A percentile compares a stretch with the other conserved stretches of the same genome.
These are phyloP conservation scores for Machaerirhynchus nigripectus DNA, from an alignment of 2,113 vertebrate genomes.

Conservation along the genomic window DNA sequence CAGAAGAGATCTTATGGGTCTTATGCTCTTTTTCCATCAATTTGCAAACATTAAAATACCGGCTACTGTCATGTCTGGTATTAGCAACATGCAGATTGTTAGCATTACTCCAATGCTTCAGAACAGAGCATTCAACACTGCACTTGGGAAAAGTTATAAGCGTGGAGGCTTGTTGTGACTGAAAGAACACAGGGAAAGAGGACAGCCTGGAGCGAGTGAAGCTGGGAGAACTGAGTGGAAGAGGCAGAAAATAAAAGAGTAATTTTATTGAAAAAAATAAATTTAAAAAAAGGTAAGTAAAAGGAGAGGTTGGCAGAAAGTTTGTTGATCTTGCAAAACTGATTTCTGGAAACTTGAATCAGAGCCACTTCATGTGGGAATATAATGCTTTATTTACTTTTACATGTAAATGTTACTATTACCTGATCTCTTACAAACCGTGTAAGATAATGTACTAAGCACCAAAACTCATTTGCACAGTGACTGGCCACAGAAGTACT, in stretches of 20 bases:
- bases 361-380: background rate
- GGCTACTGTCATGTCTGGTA: background rate
- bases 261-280: background rate
- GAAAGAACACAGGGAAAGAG: background rate
- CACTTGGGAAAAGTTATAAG: background rate
- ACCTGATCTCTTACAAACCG: background rate
- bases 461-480: background rate
- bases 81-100: background rate
- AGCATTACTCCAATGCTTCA: background rate
- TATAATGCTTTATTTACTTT: background rate
- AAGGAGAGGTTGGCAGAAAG: background rate
- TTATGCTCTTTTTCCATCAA: background rate
- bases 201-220: background rate
- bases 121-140: background rate
- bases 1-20: background rate
- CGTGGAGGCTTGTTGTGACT: background rate
- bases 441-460: background rate
- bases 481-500: background rate
- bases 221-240: background rate
- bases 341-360: background rate
- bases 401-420: background rate
- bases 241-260: background rate
- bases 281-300: fast-evolving
- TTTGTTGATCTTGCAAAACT: background rate
- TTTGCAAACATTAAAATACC: background rate